phyloP scores from a whole-genome alignment of 1,140 invertebrate genomes.

The Eupeodes corollae region DNA sequence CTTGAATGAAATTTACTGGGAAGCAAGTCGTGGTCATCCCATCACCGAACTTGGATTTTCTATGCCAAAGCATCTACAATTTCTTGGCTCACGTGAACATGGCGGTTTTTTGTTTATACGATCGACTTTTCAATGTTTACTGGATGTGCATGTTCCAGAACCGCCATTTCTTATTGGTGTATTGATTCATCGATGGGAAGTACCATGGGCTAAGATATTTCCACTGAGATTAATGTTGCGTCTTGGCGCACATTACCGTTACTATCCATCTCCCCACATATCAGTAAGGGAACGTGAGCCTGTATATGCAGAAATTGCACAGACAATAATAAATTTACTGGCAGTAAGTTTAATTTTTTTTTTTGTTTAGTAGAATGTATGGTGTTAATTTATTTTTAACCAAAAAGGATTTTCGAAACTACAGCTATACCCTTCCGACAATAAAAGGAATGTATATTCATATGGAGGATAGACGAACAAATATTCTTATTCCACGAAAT shows the following conservation, averaged over 20 bases:
- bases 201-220: conserved; percentile 78
- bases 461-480: conserved; percentile 73
- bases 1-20: conserved; percentile 62
- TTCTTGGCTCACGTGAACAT: conserved; percentile 70
- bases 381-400: conserved; percentile 6
- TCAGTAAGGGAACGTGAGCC: conserved; percentile 69
- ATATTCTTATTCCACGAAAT: conserved; percentile 67
- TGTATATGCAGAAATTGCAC: conserved; percentile 78
- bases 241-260: conserved; percentile 75
- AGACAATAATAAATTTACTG: conserved; percentile 81
- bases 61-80: conserved; percentile 46
- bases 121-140: conserved; percentile 72
- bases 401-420: conserved; percentile 66
- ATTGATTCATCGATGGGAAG: conserved; percentile 77
- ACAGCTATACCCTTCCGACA: conserved; percentile 67
- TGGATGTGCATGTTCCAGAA: conserved; percentile 61
- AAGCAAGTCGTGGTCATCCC: conserved; percentile 60
- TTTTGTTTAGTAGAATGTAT: conserved; percentile 38
- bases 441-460: conserved; percentile 71
- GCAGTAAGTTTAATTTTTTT: conserved; percentile 43
- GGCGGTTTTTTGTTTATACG: conserved; percentile 75
- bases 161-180: conserved; percentile 71
- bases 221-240: conserved; percentile 48
- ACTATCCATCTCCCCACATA: conserved; percentile 77
- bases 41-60: conserved; percentile 63